Evolutionary conservation across 2,113 vertebrate species (phyloP).

Genomic region (Pavo muticus): DNA sequence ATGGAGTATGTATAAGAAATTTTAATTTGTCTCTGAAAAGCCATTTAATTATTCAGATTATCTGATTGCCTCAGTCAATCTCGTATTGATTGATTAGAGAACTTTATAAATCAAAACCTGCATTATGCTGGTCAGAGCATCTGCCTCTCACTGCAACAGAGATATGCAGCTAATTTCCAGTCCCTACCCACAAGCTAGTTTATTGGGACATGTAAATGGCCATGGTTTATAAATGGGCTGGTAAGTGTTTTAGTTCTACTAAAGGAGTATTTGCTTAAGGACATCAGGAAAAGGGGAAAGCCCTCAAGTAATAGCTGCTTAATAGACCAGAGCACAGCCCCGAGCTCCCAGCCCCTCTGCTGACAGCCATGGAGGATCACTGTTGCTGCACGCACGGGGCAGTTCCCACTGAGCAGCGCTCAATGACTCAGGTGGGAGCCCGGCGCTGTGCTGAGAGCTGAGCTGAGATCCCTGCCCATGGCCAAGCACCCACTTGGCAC

Average conservation of each 20-base stretch:
- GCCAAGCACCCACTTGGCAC: background rate
- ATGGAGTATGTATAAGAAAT: constrained; percentile 30
- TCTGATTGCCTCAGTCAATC: constrained; percentile 27
- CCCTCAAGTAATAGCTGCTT: constrained; percentile 26
- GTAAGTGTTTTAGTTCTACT: constrained; percentile 39
- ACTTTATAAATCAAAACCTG: constrained; percentile 61
- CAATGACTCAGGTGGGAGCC: background rate
- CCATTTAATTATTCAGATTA: constrained; percentile 72
- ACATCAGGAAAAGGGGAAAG: background rate
- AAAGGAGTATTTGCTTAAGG: constrained; percentile 50
- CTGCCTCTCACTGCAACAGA: background rate
- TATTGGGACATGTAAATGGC: constrained; percentile 53
- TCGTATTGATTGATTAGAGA: constrained; percentile 58
- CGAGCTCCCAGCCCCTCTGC: constrained; percentile 23
- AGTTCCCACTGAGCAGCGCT: background rate
- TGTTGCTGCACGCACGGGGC: background rate
- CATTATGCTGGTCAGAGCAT: constrained; percentile 1
- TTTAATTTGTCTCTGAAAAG: constrained; percentile 61
- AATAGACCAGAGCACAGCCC: constrained; percentile 16
- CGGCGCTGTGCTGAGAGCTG: background rate
- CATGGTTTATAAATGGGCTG: constrained; percentile 33
- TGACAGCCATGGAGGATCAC: background rate
- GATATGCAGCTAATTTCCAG: background rate
- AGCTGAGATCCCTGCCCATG: background rate
- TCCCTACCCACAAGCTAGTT: constrained; percentile 33